Evolutionary conservation across 2,113 vertebrate genomes (phyloP), one percentile per base, ranked within the genome.

Genomic region (Actenoides hombroni): DNA sequence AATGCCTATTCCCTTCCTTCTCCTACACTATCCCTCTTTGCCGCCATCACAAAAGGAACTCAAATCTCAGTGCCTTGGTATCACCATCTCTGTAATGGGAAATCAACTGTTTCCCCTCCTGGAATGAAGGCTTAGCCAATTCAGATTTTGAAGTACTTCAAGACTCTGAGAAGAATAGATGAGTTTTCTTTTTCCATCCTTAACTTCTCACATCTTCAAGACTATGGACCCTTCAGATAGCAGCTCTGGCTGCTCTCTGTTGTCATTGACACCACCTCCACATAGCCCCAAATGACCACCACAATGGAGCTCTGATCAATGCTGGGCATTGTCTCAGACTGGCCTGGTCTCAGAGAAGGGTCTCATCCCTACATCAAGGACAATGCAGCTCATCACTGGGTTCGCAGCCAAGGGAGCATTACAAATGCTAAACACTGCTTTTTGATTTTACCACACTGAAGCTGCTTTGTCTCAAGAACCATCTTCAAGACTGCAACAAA

Each of bases 391-490:
- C 48, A 67, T 86, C 15, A 0, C 77, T 86, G 86, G 53, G 57
- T 83, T 56, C 8, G 2, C 76, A 78, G 92, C 79, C 73, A 40
- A 78, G 68, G 76, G 57, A 86, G 46, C 26, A 51, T 70, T 56
- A 88, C 24, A 5, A 88, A 81, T 35, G 51, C 91, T 84, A 51
- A 95, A 83, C 75, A 59, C 59, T 69, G 64, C 51, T 75, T 25
- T 91, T 70, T 94, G 40, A 60, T 92, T 94, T 92, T 54, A 64
- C 61, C 69, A 73, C 57, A 93, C 95, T 86, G 86, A 94, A 86
- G 83, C 63, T 61, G 61, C 88, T 95, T 96, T 97, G 88, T 95
- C 73, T 93, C 73, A 71, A 60, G 85, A 86, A 92, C 19, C 44
- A 82, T 76, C 73, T 90, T 94, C 42, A 83, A 95, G 79, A 94